Base-by-base conservation (phyloP, 2,888 invertebrate species). In the Drosophila phalerata region DNA sequence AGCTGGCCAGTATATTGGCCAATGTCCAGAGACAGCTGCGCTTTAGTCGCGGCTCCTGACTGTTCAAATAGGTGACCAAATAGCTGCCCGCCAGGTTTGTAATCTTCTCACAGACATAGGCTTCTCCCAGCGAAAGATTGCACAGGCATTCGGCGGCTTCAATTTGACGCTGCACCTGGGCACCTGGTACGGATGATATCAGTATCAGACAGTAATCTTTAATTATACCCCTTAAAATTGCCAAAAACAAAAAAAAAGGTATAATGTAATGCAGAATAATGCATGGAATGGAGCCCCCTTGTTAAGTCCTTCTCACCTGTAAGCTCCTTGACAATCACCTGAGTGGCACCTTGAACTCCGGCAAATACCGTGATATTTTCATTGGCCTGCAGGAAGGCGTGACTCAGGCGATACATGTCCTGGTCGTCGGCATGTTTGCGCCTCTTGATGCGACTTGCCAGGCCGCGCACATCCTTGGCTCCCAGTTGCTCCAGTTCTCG, bases 111-210 rank as follows among this genome's bases (percentile, higher is more conserved):
- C 92, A 91, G 5, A 91, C 81, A 5, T 88, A 81, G 1, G 75
- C 70, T 48, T 90, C 89, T 0, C 93, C 93, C 2, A 93, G 63
- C 1, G 92, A 91, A 4, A 92, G 72, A 71, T 93, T 93, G 56
- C 93, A 93, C 3, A 93, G 53, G 11, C 90, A 90, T 70, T 93
- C 92, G 5, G 84, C 82, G 0, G 93, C 90, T 45, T 85, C 77
- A 1, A 91, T 76, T 63, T 91, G 91, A 0, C 88, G 83, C 19
- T 86, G 79, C 0, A 88, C 69, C 38, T 92, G 75, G 0, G 82
- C 62, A 1, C 92, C 92, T 92, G 28, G 51, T 10, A 30, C 25
- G 2, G 2, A 40, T 40, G 9, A 19, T 6, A 43, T 8, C 8
- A n/a, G n/a, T 8, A 22, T 22, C 4, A 22, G 3, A 22, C 22